A percentile compares a stretch with the other conserved stretches of the same genome.
Conservation (phyloP, 2,888 invertebrate species). For the Dilophus febrilis region DNA sequence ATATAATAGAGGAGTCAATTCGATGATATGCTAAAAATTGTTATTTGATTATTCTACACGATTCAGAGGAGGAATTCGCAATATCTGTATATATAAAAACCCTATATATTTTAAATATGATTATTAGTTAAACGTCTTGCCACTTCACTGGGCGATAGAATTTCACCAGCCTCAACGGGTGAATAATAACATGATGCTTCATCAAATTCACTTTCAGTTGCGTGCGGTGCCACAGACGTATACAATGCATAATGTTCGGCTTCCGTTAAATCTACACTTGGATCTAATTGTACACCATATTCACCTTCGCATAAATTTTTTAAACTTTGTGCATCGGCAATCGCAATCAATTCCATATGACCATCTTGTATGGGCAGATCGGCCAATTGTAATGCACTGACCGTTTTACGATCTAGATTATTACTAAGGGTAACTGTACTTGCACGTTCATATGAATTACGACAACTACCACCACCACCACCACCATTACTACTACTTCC, state of each 20-base stretch:
- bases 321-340: conserved; percentile 29
- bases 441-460: conserved; percentile 20
- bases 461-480: conserved; percentile 19
- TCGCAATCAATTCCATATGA: conserved; percentile 41
- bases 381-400: conserved; percentile 28
- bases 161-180: conserved; percentile 61
- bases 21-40: too few species aligned
- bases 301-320: conserved; percentile 29
- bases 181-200: conserved; percentile 77
- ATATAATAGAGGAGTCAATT: too few species aligned
- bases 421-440: conserved; percentile 27
- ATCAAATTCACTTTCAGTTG: conserved; percentile 75
- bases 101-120: too few species aligned
- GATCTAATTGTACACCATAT: conserved; percentile 28
- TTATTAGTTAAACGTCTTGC: conserved; percentile 17
- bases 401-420: conserved; percentile 27
- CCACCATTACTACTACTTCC: too few species aligned
- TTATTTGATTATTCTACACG: too few species aligned
- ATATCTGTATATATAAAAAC: too few species aligned
- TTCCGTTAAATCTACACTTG: conserved; percentile 57
- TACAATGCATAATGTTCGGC: conserved; percentile 80
- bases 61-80: too few species aligned
- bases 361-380: conserved; percentile 30
- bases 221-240: conserved; percentile 70
- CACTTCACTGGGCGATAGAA: conserved; percentile 33